Base-by-base conservation (phyloP, 2,888 invertebrate species). In the Augochlorella aurata region DNA sequence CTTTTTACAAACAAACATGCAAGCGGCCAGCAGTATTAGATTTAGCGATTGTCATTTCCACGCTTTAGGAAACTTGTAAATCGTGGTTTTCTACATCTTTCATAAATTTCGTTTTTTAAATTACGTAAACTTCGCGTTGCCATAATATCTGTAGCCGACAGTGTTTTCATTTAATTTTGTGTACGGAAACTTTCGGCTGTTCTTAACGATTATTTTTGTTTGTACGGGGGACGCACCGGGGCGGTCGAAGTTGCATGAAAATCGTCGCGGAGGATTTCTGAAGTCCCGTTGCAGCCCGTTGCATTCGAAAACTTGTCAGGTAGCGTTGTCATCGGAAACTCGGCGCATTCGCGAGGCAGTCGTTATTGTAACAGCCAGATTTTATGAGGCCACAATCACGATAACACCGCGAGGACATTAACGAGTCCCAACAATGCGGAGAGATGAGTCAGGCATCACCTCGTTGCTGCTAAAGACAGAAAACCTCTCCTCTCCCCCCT, bases 381-480 rank as follows among this genome's bases (percentile, higher is more conserved):
- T 77, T 78, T 61, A 69, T 12, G 65, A 54, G 65, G 10, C 63
- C 72, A 58, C 74, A 47, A 52, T 76, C 18, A 47, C 76, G 52
- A 79, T 79, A 82, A 79, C 66, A 47, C 50, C 66, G 24, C 69
- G 69, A 54, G 61, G 54, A 77, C 65, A 74, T 80, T 76, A 80
- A 83, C 75, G 80, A 84, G 75, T 71, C 49, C 71, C 78, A 58
- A 74, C 70, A 70, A 50, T 81, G 77, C 72, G 73, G 24, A 24
- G 58, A 58, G 24, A 58, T 21, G 71, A 74, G 80, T 83, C 80
- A 68, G 71, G 24, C 79, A 75, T 76, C 80, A 74, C 63, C 77
- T 50, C 71, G 71, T 82, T 71, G 44, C 81, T 86, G 86, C 50
- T 49, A 66, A 71, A 72, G 83, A 86, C 86, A 85, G 87, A 79